Evolutionary conservation across 2,797 vertebrate genomes (phyloP), one percentile per base, ranked within the genome.

Genomic region (Myotis planiceps): DNA sequence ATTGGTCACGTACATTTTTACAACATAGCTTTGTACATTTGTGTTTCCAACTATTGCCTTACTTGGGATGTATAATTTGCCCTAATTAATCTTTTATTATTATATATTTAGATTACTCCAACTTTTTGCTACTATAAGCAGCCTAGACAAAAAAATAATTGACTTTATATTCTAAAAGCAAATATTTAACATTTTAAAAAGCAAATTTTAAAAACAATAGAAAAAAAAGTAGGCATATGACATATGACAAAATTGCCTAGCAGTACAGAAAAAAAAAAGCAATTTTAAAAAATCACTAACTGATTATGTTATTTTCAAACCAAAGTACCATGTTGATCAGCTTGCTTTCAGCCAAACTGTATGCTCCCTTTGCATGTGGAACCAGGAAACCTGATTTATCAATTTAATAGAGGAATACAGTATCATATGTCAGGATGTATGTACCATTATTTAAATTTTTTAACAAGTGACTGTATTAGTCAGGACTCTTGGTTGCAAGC

Each of bases 161-260:
- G 29, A 75, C 66, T 88, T 94, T 81, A 94, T 58, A 91, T 90
- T 85, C 68, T 85, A 60, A 88, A 94, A 75, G 45, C 39, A 94
- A 94, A 87, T 92, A 63, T 14, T 75, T 75, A 49, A 51, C 47
- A 87, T 92, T 72, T 65, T 69, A 39, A 47, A 95, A 82, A 84
- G 10, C 25, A 92, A 74, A 83, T 71, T 42, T 53, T 60, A 63
- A 39, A 94, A 83, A 87, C 58, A 27, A 34, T 39, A 39, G 5
- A 83, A 76, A 37, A 65, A 86, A 12, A 71, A 12, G 18, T 16
- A 65, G 8, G 39, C 6, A 58, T 45, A 13, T 63, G n/a, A 66
- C n/a, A 66, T n/a, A 63, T 34, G 63, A 34, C n/a, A 66, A 66
- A 79, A 78, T 34, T 86, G 39, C 53, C 49, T 65, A 65, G 25